Conservation (phyloP, 2,113 vertebrate species). For the Dinomys branickii region DNA sequence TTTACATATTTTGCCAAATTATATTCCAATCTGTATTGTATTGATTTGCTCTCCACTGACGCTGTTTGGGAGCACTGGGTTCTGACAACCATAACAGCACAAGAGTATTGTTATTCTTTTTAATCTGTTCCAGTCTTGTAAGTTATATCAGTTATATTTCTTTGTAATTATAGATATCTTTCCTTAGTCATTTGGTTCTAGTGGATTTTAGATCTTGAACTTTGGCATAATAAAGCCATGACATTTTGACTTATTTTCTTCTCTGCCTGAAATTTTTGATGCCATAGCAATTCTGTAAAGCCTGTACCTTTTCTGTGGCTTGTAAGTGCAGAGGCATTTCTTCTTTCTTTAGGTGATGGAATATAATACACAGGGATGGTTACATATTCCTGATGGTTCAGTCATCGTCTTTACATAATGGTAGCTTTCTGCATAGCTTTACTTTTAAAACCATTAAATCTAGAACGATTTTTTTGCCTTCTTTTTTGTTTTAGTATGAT, state of each 20-base stretch:
- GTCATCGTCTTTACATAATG: not conserved
- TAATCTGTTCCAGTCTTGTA: not conserved
- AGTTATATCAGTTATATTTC: not conserved
- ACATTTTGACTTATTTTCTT: not conserved
- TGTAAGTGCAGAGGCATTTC: not conserved
- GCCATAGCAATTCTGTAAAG: not conserved
- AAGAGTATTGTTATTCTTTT: not conserved
- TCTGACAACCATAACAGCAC: not conserved
- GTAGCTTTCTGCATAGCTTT: constrained; percentile 21
- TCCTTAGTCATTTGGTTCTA: not conserved
- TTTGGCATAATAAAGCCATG: not conserved
- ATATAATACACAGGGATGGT: not conserved
- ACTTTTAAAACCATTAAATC: constrained; percentile 51
- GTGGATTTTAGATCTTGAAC: constrained; percentile 22
- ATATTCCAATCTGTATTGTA: not conserved
- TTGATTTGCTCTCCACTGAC: not conserved
- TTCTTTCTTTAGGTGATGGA: not conserved
- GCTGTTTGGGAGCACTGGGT: not conserved
- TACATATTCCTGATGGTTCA: not conserved
- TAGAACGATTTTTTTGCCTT: constrained; percentile 41
- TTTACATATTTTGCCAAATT: not conserved
- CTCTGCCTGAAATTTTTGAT: not conserved
- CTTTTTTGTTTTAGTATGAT: not conserved
- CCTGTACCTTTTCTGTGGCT: not conserved
- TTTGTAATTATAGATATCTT: not conserved